phyloP scores from a whole-genome alignment of 2,797 vertebrate species.

The Schizothorax lantsangensis region DNA sequence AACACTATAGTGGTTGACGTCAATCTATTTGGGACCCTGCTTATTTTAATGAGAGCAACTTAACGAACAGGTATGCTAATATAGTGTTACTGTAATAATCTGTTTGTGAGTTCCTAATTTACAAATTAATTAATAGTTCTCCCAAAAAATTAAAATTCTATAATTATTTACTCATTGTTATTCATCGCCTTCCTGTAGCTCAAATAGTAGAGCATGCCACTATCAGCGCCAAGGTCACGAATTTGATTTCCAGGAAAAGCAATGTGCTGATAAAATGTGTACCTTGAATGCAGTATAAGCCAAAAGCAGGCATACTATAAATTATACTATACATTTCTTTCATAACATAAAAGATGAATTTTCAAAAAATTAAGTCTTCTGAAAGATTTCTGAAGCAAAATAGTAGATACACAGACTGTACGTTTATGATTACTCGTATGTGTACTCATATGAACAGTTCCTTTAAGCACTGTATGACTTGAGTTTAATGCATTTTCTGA shows the following conservation, averaged over 20 bases:
- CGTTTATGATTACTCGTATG: neutral
- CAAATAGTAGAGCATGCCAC: neutral
- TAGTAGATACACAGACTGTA: neutral
- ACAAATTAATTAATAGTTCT: neutral
- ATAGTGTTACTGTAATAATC: neutral
- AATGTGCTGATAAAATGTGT: neutral
- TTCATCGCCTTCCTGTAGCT: neutral
- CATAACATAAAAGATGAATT: neutral
- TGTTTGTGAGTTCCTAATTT: neutral
- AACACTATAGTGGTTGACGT: neutral
- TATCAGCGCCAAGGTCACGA: neutral
- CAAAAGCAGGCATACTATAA: too few species aligned
- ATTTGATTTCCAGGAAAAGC: neutral
- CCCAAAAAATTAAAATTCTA: neutral
- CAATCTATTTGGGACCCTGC: neutral
- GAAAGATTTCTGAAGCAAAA: neutral
- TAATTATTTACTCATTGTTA: neutral
- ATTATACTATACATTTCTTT: too few species aligned
- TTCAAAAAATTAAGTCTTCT: neutral
- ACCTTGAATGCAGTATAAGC: neutral
- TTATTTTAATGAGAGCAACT: neutral
- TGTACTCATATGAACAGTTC: neutral
- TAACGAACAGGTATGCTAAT: neutral
- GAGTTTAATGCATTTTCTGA: neutral
- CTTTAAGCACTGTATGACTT: neutral